Evolutionary conservation across 1,140 invertebrate species (phyloP).

Genomic region (Macrobrachium rosenbergii): DNA sequence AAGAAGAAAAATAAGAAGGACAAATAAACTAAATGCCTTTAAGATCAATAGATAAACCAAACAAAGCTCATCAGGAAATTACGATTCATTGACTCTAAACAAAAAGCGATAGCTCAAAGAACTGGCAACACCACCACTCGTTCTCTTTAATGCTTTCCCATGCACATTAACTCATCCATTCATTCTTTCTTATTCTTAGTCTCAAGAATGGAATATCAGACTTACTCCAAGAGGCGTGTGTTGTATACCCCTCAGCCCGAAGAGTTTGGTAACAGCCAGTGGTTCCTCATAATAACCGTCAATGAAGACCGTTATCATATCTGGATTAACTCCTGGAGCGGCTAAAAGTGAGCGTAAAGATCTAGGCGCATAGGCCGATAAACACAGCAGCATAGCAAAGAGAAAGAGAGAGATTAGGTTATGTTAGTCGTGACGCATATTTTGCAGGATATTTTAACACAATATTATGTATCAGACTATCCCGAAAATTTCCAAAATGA

Average conservation of each 20-base stretch:
- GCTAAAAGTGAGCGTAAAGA: conserved; percentile 76
- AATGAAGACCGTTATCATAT: conserved; percentile 79
- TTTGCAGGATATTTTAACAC: no score
- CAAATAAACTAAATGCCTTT: no score
- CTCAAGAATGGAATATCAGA: not conserved
- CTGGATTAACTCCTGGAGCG: conserved; percentile 75
- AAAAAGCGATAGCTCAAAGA: no score
- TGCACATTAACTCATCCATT: no score
- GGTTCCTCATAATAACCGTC: conserved; percentile 81
- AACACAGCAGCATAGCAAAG: conserved; percentile 32
- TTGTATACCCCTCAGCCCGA: conserved; percentile 75
- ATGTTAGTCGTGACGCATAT: no score
- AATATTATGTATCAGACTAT: no score
- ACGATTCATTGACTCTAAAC: no score
- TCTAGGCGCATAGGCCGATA: conserved; percentile 66
- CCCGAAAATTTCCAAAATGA: not conserved
- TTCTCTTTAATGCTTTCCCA: no score
- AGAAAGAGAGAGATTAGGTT: conserved; percentile 5
- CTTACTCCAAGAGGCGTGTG: conserved; percentile 74
- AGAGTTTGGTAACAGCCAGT: conserved; percentile 76
- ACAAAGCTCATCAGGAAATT: no score
- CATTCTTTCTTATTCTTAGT: not conserved
- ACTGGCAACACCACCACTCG: no score
- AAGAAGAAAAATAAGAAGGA: no score
- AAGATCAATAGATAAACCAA: no score